phyloP scores from a whole-genome alignment of 2,113 vertebrate species.

The Triplophysa tibetana region DNA sequence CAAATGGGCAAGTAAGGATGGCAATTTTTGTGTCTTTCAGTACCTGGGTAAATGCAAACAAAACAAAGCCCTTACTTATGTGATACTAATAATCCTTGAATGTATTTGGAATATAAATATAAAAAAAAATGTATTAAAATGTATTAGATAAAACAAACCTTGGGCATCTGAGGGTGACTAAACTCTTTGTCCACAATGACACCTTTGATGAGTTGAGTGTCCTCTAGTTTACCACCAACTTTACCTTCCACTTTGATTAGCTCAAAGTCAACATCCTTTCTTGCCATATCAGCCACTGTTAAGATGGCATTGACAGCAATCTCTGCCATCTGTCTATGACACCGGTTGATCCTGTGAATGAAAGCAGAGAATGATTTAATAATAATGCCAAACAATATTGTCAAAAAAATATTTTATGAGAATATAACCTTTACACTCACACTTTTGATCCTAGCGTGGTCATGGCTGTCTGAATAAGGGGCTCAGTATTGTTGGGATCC shows the following conservation, averaged over 20 bases:
- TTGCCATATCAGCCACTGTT: slow-evolving; percentile 94
- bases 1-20: slow-evolving; percentile 96
- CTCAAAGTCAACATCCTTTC: slow-evolving; percentile 97
- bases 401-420: no score
- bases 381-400: no score
- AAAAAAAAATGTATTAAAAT: no score
- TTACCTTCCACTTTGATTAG: slow-evolving; percentile 99
- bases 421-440: slow-evolving; percentile 68
- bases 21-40: slow-evolving; percentile 92
- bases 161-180: slow-evolving; percentile 99
- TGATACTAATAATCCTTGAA: background rate
- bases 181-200: slow-evolving; percentile 98
- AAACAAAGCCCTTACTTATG: background rate
- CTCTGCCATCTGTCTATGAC: slow-evolving; percentile 97
- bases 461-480: slow-evolving; percentile 95
- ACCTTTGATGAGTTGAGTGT: slow-evolving; percentile 93
- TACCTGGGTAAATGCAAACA: slow-evolving; percentile 65
- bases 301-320: slow-evolving; percentile 94
- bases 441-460: slow-evolving; percentile 98
- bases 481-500: slow-evolving; percentile 84
- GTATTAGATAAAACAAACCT: slow-evolving; percentile 79
- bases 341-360: slow-evolving; percentile 89
- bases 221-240: slow-evolving; percentile 94
- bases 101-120: background rate
- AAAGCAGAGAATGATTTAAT: background rate